Conservation (phyloP, 2,797 vertebrate species). For the Cuniculus paca region DNA sequence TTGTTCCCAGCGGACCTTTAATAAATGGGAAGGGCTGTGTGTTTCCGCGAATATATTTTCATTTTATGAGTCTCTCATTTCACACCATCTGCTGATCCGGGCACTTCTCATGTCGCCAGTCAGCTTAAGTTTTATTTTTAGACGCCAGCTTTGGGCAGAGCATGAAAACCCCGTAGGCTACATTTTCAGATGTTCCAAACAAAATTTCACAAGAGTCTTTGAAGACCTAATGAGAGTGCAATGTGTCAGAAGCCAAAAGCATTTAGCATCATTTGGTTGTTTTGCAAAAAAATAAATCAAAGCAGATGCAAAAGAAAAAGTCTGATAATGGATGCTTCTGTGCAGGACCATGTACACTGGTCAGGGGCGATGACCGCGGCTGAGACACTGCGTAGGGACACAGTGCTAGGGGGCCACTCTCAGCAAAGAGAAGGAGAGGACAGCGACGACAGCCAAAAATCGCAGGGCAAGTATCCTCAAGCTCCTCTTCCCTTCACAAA, state of each 20-base stretch:
- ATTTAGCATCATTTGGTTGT: constrained; percentile 1
- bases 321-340: too few relatives aligned
- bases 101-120: constrained; percentile 72
- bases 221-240: not conserved
- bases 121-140: constrained; percentile 80
- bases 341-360: not conserved
- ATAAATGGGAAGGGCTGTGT: constrained; percentile 51
- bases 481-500: not conserved
- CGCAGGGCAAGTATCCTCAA: fast-evolving
- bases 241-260: constrained; percentile 2
- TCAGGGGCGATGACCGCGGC: not conserved
- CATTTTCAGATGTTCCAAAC: constrained; percentile 46
- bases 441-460: too few relatives aligned
- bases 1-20: constrained; percentile 64
- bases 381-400: too few relatives aligned
- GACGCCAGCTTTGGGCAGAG: constrained; percentile 68
- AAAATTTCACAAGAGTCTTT: constrained; percentile 33
- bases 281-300: not conserved
- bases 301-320: not conserved
- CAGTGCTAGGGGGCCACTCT: not conserved
- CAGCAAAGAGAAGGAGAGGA: not conserved
- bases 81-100: constrained; percentile 80
- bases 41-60: constrained; percentile 74
- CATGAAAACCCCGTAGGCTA: constrained; percentile 58
- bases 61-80: constrained; percentile 71